Evolutionary conservation across 2,888 invertebrate species (phyloP).

Genomic region (Agriopis marginaria): DNA sequence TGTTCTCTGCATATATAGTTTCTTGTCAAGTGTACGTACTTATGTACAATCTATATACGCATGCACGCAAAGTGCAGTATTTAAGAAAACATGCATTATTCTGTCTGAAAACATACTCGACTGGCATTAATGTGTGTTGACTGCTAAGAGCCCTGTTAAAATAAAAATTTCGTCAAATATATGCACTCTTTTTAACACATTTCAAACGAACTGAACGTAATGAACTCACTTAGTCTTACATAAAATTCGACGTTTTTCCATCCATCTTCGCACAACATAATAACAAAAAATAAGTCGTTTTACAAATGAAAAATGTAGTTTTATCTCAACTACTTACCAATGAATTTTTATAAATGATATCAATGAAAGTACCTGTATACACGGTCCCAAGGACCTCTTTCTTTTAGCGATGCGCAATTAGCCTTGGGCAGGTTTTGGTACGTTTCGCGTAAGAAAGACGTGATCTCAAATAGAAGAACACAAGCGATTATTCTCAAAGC

Average conservation of each 20-base stretch:
- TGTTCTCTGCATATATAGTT: constrained; percentile 67
- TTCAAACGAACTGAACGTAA: constrained; percentile 79
- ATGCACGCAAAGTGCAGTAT: constrained; percentile 82
- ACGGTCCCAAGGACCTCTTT: constrained; percentile 94
- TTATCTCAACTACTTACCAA: constrained; percentile 77
- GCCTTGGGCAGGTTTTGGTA: constrained; percentile 95
- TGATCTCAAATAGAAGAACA: constrained; percentile 97
- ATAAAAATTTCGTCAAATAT: constrained; percentile 83
- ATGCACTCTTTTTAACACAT: constrained; percentile 76
- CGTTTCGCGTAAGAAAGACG: constrained; percentile 98
- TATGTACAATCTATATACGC: constrained; percentile 79
- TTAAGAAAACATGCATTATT: constrained; percentile 84
- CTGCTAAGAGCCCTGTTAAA: constrained; percentile 87
- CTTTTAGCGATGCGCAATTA: constrained; percentile 89
- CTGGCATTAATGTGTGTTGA: constrained; percentile 87
- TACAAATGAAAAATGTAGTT: constrained; percentile 63
- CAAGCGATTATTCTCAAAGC: constrained; percentile 97
- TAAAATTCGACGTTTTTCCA: constrained; percentile 85
- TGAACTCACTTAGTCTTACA: constrained; percentile 86
- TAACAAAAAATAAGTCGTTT: constrained; percentile 78
- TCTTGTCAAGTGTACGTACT: constrained; percentile 67
- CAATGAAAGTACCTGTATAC: constrained; percentile 88
- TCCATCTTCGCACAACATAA: constrained; percentile 85
- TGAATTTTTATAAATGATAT: constrained; percentile 41
- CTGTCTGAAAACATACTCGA: constrained; percentile 84